Base-by-base conservation (phyloP, 2,113 vertebrate genomes). In the Parotia lawesii region DNA sequence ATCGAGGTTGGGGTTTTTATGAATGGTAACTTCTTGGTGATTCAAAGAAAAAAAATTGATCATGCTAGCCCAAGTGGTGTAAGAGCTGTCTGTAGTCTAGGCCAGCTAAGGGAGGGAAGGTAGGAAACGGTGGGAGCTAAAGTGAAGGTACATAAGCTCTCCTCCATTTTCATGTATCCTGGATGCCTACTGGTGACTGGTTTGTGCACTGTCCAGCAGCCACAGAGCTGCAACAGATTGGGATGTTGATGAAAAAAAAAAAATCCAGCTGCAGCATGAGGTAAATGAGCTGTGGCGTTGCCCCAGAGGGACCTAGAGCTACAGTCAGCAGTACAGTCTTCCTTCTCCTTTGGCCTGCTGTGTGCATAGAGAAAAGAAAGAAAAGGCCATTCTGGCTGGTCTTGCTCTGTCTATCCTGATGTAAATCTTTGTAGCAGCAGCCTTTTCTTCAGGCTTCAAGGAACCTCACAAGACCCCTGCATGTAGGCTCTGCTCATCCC, bases 211-310 rank as follows among this genome's bases (percentile, higher is more conserved):
- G 5, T 22, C 29, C 47, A 84, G 38, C 48, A 85, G 58, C 9
- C 23, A 82, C 48, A 87, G 62, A 61, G 10, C 75, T 71, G 33
- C 29, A 93, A 54, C 18, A 42, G 62, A 50, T 62, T 76, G 27
- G 62, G 45, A 48, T 72, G 37, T 33, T 93, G 75, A 65, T 72
- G 44, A 29, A 60, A 64, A 24, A 56, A 44, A 71, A 50, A 51
- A 54, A 22, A 3, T 47, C 13, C 21, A n/a, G 73, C 60, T 85
- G 84, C 57, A 89, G 61, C 17, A 61, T 81, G 90, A 90, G 83
- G 61, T 90, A 93, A 94, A 96, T 95, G 73, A 95, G 86, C 86
- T 96, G 84, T 92, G 94, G 69, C 92, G 90, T 78, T 95, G 45
- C 40, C 73, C 65, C 80, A 90, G 61, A 94, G 76, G 83, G 80